Percentiles rank a stretch among this genome's conserved stretches.
phyloP scores from a whole-genome alignment of 2,113 vertebrate species.

The Uropsilus gracilis region DNA sequence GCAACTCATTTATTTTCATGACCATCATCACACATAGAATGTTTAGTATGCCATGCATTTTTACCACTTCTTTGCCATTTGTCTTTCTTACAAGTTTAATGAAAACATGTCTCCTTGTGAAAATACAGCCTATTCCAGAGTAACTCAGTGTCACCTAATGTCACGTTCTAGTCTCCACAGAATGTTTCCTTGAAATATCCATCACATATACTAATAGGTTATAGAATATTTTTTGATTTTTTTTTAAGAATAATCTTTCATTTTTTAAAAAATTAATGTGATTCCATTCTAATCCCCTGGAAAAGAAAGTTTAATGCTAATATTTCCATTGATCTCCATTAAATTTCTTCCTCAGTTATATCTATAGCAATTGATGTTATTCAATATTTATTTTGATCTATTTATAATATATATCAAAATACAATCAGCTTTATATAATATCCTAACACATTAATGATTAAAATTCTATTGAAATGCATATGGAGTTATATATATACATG shows the following conservation, averaged over 20 bases:
- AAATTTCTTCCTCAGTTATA: neutral
- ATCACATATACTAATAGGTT: neutral
- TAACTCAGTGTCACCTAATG: neutral
- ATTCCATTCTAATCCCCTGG: neutral
- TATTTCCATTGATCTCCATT: neutral
- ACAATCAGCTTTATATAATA: neutral
- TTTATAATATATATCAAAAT: neutral
- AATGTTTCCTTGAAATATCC: neutral
- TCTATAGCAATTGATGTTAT: neutral
- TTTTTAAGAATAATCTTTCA: neutral
- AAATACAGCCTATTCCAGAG: neutral
- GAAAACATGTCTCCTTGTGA: neutral
- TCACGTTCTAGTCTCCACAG: neutral
- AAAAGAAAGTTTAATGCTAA: neutral
- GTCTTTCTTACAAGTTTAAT: neutral
- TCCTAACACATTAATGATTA: neutral
- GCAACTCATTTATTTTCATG: neutral
- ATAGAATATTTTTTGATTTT: neutral
- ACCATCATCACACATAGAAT: neutral
- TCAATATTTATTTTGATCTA: neutral
- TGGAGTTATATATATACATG: too few species aligned
- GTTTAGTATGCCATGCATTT: neutral
- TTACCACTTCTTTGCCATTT: neutral
- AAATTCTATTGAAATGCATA: neutral
- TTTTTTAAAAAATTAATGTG: neutral